Evolutionary conservation across 2,797 vertebrate genomes (phyloP).

Genomic region (Oryzias dopingdopingensis): DNA sequence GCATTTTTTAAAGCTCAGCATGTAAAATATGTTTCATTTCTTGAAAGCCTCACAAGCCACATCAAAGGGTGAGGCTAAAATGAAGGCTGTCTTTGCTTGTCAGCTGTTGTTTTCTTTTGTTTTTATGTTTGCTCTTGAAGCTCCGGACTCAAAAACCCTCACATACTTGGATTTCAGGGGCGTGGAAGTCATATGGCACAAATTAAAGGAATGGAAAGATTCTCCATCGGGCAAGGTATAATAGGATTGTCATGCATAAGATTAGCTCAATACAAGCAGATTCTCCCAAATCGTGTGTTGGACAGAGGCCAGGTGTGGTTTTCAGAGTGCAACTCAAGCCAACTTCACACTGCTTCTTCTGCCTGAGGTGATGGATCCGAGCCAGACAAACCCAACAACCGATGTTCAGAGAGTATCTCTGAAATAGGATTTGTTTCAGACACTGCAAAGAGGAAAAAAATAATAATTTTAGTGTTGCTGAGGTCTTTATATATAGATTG

Average conservation of each 20-base stretch:
- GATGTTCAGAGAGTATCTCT: slow-evolving; percentile 28
- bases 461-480: too few species aligned
- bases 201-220: slow-evolving; percentile 14
- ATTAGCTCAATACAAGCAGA: slow-evolving; percentile 15
- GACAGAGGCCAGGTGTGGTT: slow-evolving; percentile 43
- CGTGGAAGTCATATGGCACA: slow-evolving; percentile 8
- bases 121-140: background rate
- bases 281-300: slow-evolving; percentile 40
- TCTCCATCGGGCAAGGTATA: slow-evolving; percentile 22
- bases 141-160: slow-evolving; percentile 4
- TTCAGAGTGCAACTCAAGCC: slow-evolving; percentile 34
- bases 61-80: background rate
- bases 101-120: background rate
- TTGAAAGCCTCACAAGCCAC: background rate
- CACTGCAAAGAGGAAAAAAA: slow-evolving; percentile 1
- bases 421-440: slow-evolving; percentile 27
- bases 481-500: too few species aligned
- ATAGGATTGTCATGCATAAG: slow-evolving; percentile 21
- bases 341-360: slow-evolving; percentile 36
- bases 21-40: background rate
- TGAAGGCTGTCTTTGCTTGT: background rate
- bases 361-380: slow-evolving; percentile 25
- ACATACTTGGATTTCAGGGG: slow-evolving; percentile 10
- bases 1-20: too few species aligned
- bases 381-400: slow-evolving; percentile 44